Evolutionary conservation across 2,888 invertebrate genomes (phyloP), one percentile per base, ranked within the genome.

Genomic region (Cataglyphis rosenhaueri): DNA sequence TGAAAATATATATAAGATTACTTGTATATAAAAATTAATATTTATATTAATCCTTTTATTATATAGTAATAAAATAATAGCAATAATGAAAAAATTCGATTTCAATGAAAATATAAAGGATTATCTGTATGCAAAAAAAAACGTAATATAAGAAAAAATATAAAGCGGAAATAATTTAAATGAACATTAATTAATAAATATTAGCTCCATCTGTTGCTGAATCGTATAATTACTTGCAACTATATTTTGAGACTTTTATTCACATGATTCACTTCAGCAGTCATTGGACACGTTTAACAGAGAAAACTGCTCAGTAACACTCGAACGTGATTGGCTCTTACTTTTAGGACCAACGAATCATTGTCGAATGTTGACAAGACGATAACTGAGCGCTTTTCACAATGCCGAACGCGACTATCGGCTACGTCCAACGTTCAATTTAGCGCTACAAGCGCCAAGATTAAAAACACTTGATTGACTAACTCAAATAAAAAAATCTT

Each of bases 201-300:
- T 12, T 65, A n/a, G 12, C 65, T 10, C 25, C 65, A 75, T 65
- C 75, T 75, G 18, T 65, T 25, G 12, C 18, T 0, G 18, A 52
- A 65, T 6, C 21, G 38, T 29, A n/a, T 8, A 75, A n/a, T n/a
- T 64, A 57, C 38, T 59, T 41, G 32, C 18, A 62, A 35, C n/a
- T 62, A 32, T 4, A 61, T 10, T 18, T 18, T 52, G 18, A 64
- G 6, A 18, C 29, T 1, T 12, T 52, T 52, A 15, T 18, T 52
- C 35, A 35, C 18, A 1, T 32, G 35, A 74, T 32, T 18, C 12
- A 21, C n/a, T 18, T 44, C 18, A 3, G 25, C 4, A 38, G 35
- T 55, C 1, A 29, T 29, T 29, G 29, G 29, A 29, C 29, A 29
- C 29, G 29, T 29, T 29, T 2, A 29, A 29, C 29, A 29, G 29